phyloP scores from a whole-genome alignment of 2,797 vertebrate genomes.

The Clarias laeviceps region DNA sequence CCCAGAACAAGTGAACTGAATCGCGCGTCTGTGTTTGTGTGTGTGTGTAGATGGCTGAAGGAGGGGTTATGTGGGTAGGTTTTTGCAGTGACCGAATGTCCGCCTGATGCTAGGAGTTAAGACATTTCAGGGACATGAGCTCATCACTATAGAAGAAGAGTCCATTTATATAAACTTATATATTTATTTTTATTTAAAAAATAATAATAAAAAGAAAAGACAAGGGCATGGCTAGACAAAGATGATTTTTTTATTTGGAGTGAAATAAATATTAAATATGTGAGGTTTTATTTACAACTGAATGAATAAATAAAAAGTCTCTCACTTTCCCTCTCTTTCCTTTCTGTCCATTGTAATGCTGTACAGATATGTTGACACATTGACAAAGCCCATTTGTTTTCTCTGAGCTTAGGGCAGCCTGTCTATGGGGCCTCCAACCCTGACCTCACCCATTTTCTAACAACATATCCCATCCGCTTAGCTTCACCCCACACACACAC shows the following conservation, averaged over 20 bases:
- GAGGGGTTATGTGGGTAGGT: neutral
- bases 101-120: no score
- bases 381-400: constrained; percentile 77
- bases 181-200: neutral
- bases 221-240: neutral
- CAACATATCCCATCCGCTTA: constrained; percentile 48
- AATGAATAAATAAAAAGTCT: neutral
- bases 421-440: constrained; percentile 71
- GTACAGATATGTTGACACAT: constrained; percentile 71
- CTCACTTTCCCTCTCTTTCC: constrained; percentile 42
- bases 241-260: neutral
- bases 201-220: neutral
- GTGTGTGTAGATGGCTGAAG: neutral
- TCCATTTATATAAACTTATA: neutral
- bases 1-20: constrained; percentile 1
- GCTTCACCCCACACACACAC: constrained; percentile 42
- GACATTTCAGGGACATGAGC: neutral
- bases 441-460: constrained; percentile 75
- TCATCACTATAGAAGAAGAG: neutral
- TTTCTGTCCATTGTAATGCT: constrained; percentile 71
- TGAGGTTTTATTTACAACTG: neutral
- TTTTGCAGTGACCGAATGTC: neutral
- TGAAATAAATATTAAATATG: constrained; percentile 16
- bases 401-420: constrained; percentile 71
- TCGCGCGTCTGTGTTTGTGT: no score